Evolutionary conservation across 1,140 invertebrate genomes (phyloP), one percentile per base, ranked within the genome.

Genomic region (Drosophila kanapiae): DNA sequence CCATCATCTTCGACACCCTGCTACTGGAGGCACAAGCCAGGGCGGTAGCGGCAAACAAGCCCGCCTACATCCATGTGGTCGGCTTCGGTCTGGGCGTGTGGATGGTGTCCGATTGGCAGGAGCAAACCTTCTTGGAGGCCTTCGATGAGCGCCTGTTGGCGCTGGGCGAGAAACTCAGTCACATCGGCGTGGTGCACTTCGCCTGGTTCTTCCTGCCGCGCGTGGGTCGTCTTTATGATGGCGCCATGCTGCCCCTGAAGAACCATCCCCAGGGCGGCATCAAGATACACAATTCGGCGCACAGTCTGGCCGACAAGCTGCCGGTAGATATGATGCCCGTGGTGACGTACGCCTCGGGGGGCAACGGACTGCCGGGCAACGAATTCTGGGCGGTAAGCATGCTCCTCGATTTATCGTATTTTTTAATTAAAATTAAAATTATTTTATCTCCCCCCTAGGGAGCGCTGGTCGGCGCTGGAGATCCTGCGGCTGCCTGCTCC

Each of bases 311-410:
- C 6, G 64, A 77, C 0, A 93, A 92, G 48, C 62, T 93, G 42
- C 0, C 5, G 3, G 42, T 78, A 54, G 18, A 78, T 38, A 82
- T 95, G 51, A 37, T 92, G 49, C 74, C 67, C 1, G 93, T 96
- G 10, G 94, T 95, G 6, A 95, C 94, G 1, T 96, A 96, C 75
- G 94, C 95, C 1, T 95, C 95, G 94, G 95, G 96, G 84, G 94
- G 95, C 9, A 96, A 96, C 78, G 94, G 95, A 2, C 93, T 95
- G 58, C 95, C 95, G 4, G 95, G 95, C 77, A 95, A 94, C 65
- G 94, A 95, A 60, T 95, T 94, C 75, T 95, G 94, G 94, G 45
- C 43, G 35, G 91, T 91, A 58, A 62, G 70, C 4, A 4, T 14
- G 7, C 11, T 14, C 23, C 23, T 23, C 23, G 2, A 13, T 31